Percentiles rank a stretch among this genome's conserved stretches.
Conservation (phyloP, 2,888 invertebrate species). For the Noctua pronuba region DNA sequence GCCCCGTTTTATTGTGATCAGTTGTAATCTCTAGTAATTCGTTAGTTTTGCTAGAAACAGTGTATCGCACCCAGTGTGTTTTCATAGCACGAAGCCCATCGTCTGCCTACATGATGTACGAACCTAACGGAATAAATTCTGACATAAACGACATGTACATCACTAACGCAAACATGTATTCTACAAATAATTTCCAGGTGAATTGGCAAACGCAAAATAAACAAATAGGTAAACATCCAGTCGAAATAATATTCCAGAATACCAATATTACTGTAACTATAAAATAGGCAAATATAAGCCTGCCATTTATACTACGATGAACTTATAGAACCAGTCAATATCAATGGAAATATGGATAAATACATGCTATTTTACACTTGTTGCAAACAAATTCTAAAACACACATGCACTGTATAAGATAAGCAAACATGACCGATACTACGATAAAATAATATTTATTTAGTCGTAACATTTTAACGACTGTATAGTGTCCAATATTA, state of each 20-base stretch:
- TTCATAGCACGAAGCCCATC: too few relatives aligned
- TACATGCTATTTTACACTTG: background rate
- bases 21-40: too few relatives aligned
- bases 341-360: slow-evolving; percentile 15
- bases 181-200: background rate
- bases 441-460: slow-evolving; percentile 27
- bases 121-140: too few relatives aligned
- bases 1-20: too few relatives aligned
- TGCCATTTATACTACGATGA: background rate
- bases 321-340: slow-evolving; percentile 1
- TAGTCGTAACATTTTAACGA: slow-evolving; percentile 14
- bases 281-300: slow-evolving; percentile 5
- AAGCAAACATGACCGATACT: slow-evolving; percentile 17
- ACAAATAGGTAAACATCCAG: background rate
- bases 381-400: slow-evolving; percentile 19
- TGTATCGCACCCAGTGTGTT: too few relatives aligned
- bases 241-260: background rate
- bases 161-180: slow-evolving; percentile 2
- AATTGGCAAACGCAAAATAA: background rate
- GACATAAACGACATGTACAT: too few relatives aligned
- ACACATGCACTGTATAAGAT: slow-evolving; percentile 21
- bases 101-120: too few relatives aligned
- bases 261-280: slow-evolving; percentile 4
- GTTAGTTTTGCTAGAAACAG: too few relatives aligned
- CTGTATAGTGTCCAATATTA: background rate